Evolutionary conservation across 2,797 vertebrate species (phyloP), one percentile per base, ranked within the genome.

Genomic region (Basileuterus tristriatus): DNA sequence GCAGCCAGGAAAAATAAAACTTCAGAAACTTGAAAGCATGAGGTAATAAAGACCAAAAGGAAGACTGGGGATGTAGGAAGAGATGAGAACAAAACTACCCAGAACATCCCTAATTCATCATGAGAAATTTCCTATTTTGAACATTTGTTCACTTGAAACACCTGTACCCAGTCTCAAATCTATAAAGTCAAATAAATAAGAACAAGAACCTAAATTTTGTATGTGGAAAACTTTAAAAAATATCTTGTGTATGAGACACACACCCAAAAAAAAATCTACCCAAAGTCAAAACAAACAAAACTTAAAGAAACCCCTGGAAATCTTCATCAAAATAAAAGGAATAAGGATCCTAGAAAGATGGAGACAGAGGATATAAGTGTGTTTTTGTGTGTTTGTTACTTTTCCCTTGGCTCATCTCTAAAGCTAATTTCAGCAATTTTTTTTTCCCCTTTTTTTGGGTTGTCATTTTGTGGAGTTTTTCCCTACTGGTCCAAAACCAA

Each of bases 401-500:
- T 62, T 79, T 72, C 6, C 18, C 29, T 58, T 64, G 6, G 11
- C 8, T 63, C 3, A 5, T 32, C 16, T 69, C n/a, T 79, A 30
- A 18, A 67, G 36, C 4, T 59, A n/a, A 64, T 70, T 55, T 70
- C 39, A 58, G 9, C 14, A 70, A 3, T 15, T 55, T 59, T 46
- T 36, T 62, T 69, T 4, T 4, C 4, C 12, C 46, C n/a, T 39
- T 30, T 32, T 30, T 15, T 0, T 1, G 4, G 2, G 4, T 43
- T 72, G 18, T n/a, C 26, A 12, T 20, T 39, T 81, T 62, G 13
- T 34, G 11, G 1, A 6, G 0, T 32, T 77, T 64, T 58, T 74
- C 21, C 2, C 6, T 69, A 15, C 60, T 79, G 65, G 2, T 7
- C n/a, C 17, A 6, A 90, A 91, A 9, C 2, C 8, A 71, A 41